These are phyloP conservation scores for Erethizon dorsatum DNA, from an alignment of 2,797 vertebrate genomes.

Conservation along the genomic window DNA sequence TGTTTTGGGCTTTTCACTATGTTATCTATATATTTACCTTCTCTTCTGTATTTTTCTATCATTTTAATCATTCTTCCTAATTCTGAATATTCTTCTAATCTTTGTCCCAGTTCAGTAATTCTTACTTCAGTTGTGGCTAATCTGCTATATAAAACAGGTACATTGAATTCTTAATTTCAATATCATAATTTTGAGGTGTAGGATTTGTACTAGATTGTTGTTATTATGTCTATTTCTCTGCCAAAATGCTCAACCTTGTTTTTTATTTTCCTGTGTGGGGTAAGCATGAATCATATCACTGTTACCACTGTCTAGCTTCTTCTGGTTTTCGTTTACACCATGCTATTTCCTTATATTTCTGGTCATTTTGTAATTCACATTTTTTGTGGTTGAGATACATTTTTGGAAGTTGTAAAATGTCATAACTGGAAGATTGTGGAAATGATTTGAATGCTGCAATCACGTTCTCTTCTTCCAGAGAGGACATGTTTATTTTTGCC, in stretches of 20 bases:
- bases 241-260: background rate
- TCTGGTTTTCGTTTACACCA: background rate
- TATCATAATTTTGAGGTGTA: background rate
- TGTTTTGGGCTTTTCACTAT: background rate
- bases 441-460: background rate
- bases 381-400: background rate
- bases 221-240: background rate
- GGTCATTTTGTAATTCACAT: background rate
- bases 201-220: background rate
- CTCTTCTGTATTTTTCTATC: background rate
- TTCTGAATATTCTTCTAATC: background rate
- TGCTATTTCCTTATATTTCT: background rate
- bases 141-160: background rate
- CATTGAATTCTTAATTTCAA: background rate
- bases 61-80: background rate
- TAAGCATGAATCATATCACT: background rate
- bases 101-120: background rate
- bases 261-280: background rate
- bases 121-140: background rate
- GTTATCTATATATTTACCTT: background rate
- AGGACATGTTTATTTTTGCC: background rate
- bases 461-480: background rate
- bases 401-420: background rate
- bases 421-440: background rate
- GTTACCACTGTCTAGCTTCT: background rate